Evolutionary conservation across 64 coral and sea anemone genomes (phyloP), one percentile per base, ranked within the genome.

Genomic region (Montipora cactus): DNA sequence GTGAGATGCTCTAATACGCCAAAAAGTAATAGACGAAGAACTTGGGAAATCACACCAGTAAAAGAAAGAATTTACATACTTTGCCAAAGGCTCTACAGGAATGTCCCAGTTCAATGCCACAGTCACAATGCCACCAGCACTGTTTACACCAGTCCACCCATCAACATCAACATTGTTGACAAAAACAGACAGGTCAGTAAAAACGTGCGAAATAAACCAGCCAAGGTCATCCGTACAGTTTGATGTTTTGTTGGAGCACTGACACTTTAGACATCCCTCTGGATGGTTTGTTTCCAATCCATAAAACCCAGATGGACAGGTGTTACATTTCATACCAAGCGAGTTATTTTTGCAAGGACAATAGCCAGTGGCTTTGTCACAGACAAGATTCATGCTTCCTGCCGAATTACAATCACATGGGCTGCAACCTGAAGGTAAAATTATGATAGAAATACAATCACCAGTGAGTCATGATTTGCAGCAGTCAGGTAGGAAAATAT

Each of bases 221-320:
- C 95, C 92, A 18, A 58, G 11, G 10, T 87, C 95, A 19, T 51
- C 76, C 21, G 44, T 50, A 48, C 98, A 99, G 59, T 95, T 92
- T 37, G 37, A 66, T 74, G 95, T 84, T 57, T 94, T 94, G 1
- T 89, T 89, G 47, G 98, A 99, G 89, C 98, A 99, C 47, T 96
- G 95, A 48, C 98, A 99, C 16, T 92, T 76, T 6, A 99, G 80
- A 83, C 98, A 99, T 5, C 98, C 98, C 28, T 95, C 58, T 7
- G 95, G 80, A n/a, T 99, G 93, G 12, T 66, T 81, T 7, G 74
- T 80, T 62, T 77, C 88, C n/a, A 99, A 70, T 12, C 98, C 98
- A 75, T 99, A 96, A 76, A 92, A 99, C 2, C 95, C 90, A 66
- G 73, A 23, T 22, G 84, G 89, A 67, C 98, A 99, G 0, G 53